Conservation (phyloP, 2,888 invertebrate genomes). For the Coelinius sp. region DNA sequence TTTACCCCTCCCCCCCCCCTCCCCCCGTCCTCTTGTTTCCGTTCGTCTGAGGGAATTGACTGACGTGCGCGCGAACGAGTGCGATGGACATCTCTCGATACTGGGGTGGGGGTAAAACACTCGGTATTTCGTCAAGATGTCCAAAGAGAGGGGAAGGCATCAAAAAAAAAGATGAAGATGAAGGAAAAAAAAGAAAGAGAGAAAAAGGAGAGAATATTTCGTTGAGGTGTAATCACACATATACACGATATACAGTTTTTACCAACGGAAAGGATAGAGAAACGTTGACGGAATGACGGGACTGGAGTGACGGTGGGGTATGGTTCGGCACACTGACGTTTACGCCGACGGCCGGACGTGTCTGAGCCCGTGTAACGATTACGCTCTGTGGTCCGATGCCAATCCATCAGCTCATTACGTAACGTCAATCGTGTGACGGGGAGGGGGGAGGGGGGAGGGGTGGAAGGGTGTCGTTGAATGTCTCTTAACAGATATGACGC, state of each 20-base stretch:
- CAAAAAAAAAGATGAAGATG: constrained; percentile 17
- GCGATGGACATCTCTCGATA: constrained; percentile 14
- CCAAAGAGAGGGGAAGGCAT: constrained; percentile 32
- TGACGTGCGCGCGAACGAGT: constrained; percentile 21
- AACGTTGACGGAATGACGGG: constrained; percentile 39
- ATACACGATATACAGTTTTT: not conserved
- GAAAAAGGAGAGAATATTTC: constrained; percentile 1
- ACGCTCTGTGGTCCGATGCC: constrained; percentile 57
- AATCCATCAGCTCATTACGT: constrained; percentile 66
- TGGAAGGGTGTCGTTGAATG: constrained; percentile 22
- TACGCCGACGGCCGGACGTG: constrained; percentile 44
- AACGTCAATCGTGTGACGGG: constrained; percentile 55
- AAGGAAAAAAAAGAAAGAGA: not conserved
- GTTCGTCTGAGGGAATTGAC: constrained; percentile 5
- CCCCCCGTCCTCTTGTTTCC: no score
- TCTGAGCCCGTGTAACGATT: constrained; percentile 59
- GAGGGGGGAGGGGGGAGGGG: constrained; percentile 40
- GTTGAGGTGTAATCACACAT: not conserved
- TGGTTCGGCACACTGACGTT: constrained; percentile 38
- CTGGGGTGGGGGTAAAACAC: constrained; percentile 17
- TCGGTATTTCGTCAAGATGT: constrained; percentile 36
- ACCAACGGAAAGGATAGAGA: not conserved
- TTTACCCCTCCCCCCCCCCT: not conserved
- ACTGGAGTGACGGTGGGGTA: constrained; percentile 44
- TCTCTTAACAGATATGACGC: constrained; percentile 21